Evolutionary conservation across 1,140 invertebrate species (phyloP), one percentile per base, ranked within the genome.

Genomic region (Drosophila sp.): DNA sequence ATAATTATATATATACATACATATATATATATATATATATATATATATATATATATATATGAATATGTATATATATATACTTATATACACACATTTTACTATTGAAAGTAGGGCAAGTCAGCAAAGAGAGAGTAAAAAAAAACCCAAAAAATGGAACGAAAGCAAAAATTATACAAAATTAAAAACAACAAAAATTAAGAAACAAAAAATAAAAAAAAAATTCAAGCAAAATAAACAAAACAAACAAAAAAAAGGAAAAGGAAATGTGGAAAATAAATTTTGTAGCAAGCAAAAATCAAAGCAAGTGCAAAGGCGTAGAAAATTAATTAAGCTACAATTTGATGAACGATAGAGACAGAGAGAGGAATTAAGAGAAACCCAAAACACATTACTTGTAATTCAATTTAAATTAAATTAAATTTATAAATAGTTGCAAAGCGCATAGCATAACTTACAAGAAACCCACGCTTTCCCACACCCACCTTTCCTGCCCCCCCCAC

Each of bases 381-480:
- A 62, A 70, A 74, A 81, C 47, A 72, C 58, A 79, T 77, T 76
- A 79, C 56, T 65, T 87, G 84, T 87, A 87, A 87, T 87, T 87
- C 83, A 87, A 89, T 83, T 86, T 87, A 87, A 87, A 87, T 89
- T 87, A 77, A 86, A 86, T 87, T 84, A 86, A 86, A 87, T 89
- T 79, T 89, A 87, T 80, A 80, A 87, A 87, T 87, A 87, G 83
- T 87, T 87, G 83, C 83, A 87, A 86, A 79, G 72, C 80, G 78
- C 74, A 86, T 81, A 86, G 79, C 76, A 87, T 77, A 86, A 87
- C 79, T 83, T 78, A 85, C 66, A 79, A 63, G 55, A 40, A 62
- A 60, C 69, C 10, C 27, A 47, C 27, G 54, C 54, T 62, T 66
- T 11, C 33, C 17, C 30, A 40, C 40, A 32, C 61, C 33, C 30